These are phyloP conservation scores for Aleiodes alternator DNA, from an alignment of 2,888 invertebrate genomes.

Conservation along the genomic window DNA sequence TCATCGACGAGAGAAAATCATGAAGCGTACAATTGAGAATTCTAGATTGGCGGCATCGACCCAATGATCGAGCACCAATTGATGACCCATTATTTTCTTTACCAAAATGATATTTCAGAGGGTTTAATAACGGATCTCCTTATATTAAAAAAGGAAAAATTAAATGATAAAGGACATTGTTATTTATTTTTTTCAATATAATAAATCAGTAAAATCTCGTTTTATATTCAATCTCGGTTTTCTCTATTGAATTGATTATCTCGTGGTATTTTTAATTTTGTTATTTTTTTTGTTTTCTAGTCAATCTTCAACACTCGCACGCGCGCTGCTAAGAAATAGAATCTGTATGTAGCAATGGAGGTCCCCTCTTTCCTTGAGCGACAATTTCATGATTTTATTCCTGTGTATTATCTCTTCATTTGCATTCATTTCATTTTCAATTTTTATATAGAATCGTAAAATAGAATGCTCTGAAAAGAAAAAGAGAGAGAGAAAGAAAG, in stretches of 20 bases:
- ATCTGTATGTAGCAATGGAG: constrained; percentile 39
- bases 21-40: not conserved
- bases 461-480: constrained; percentile 32
- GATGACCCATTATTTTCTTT: constrained; percentile 36
- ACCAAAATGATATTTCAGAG: constrained; percentile 22
- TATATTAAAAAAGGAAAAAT: constrained; percentile 17
- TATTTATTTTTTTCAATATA: not conserved
- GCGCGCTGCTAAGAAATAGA: constrained; percentile 51
- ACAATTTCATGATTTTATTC: constrained; percentile 53
- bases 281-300: constrained; percentile 53
- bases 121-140: constrained; percentile 24
- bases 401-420: constrained; percentile 32
- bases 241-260: constrained; percentile 39
- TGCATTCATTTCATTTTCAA: constrained; percentile 48
- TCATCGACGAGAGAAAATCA: not conserved
- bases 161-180: not conserved
- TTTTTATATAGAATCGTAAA: constrained; percentile 6
- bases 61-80: constrained; percentile 29
- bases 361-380: constrained; percentile 50
- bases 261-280: not conserved
- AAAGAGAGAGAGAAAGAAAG: not conserved
- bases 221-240: constrained; percentile 34
- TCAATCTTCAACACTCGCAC: constrained; percentile 55
- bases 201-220: not conserved
- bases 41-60: constrained; percentile 4